Base-by-base conservation (phyloP, 2,888 invertebrate genomes). In the Amblyteles armatorius region DNA sequence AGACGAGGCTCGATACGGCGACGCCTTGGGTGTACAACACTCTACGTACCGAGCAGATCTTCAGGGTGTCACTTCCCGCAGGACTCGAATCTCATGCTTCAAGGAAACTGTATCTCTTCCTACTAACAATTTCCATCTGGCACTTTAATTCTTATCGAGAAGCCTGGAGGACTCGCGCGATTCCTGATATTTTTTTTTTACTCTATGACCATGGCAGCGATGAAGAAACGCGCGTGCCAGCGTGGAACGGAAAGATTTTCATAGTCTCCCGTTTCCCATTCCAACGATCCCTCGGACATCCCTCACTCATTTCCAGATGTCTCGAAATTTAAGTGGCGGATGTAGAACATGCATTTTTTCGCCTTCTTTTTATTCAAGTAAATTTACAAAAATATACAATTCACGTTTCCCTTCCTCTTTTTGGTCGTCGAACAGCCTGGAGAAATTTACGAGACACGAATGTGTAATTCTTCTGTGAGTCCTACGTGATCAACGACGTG, bases 61-160 rank as follows among this genome's bases (percentile, higher is more conserved):
- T 78, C 79, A 78, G 83, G 81, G 82, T 85, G 79, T 81, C 79
- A 83, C 79, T 87, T 87, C 83, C 85, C 82, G 76, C 68, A 79
- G 69, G 71, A 79, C 60, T 71, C 65, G 57, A 68, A 44, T 79
- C 79, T 65, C 72, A 72, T 76, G 63, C 78, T 72, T 60, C 60
- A 50, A 81, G 71, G 40, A 67, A 82, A 82, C 72, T 82, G 85
- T 68, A 79, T 82, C 82, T 85, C 52, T 79, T 67, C 72, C 52
- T 44, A 22, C 60, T 57, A 19, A 55, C 52, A 72, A 78, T 82
- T 81, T 71, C 86, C 86, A 86, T 86, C 80, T 86, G 82, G 86
- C 79, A 36, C 16, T 72, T 77, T 67, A 16, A 52, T 74, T 50
- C n/a, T 82, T 81, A 82, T 84, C 84, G 44, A 22, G 6, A 71